Base-by-base conservation (phyloP, 2,888 invertebrate genomes). In the Torymus texanus region DNA sequence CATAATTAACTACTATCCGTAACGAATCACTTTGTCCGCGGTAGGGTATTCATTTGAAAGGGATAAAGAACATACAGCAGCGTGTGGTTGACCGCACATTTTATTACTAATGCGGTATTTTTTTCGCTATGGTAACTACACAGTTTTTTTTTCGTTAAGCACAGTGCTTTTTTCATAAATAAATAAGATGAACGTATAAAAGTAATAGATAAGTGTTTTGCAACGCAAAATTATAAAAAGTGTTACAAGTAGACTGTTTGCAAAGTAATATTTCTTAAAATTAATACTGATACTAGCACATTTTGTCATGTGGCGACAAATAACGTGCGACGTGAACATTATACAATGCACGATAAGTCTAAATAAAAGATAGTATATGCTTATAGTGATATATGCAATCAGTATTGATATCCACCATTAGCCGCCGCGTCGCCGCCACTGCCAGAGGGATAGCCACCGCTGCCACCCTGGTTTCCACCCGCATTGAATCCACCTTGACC, bases 391-490 rank as follows among this genome's bases (percentile, higher is more conserved):
- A 61, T 80, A 76, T 59, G 78, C 79, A 68, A 84, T 87, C 84
- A 90, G 84, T 90, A 90, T 84, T 89, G 90, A 85, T 90, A 90
- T 84, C 90, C 90, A 78, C 88, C 88, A 82, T 90, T 90, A 68
- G 88, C 88, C 51, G 85, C 87, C 3, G 88, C 88, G 79, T 90
- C 88, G 56, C 89, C 88, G 53, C 89, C 89, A 82, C 85, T 89
- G 72, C 89, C 90, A 10, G 87, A 85, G 67, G 89, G 88, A 83
- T 88, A 89, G 18, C 88, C 88, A 63, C 84, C 84, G 53, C 84
- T 81, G 41, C 83, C 80, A 16, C 83, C 83, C 24, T 81, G 82
- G 53, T 82, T 83, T 51, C 84, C 83, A 51, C 83, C 83, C 58
- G 88, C 88, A 71, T 89, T 85, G 81, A 89, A 90, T n/a, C 90